Percentiles rank a stretch among this genome's conserved stretches.
Conservation (phyloP, 2,113 vertebrate species). For the Cacatua alba region DNA sequence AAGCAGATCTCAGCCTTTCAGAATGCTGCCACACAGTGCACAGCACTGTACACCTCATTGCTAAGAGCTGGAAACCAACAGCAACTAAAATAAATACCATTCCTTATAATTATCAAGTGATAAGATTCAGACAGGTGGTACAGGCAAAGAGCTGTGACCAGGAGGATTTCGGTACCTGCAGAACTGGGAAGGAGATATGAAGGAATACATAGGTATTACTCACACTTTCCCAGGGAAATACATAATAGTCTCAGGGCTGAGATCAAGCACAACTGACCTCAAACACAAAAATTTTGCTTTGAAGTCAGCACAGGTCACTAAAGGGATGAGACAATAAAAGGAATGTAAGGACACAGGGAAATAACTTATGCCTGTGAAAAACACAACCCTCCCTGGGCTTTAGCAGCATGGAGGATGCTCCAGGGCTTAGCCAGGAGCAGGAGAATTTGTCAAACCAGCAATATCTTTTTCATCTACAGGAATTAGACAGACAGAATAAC, state of each 20-base stretch:
- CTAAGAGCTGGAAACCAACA: not conserved
- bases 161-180: not conserved
- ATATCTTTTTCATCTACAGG: not conserved
- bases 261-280: not conserved
- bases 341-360: not conserved
- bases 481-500: not conserved
- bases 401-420: not conserved
- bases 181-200: not conserved
- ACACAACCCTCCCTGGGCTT: not conserved
- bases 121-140: not conserved
- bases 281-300: not conserved
- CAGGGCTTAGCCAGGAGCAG: not conserved
- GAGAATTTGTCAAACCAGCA: not conserved
- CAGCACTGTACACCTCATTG: not conserved
- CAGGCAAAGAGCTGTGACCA: not conserved
- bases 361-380: not conserved
- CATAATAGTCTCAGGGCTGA: not conserved
- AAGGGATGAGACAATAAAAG: not conserved
- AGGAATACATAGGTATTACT: not conserved
- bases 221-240: not conserved
- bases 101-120: not conserved
- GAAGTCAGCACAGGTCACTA: not conserved
- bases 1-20: not conserved
- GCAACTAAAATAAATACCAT: not conserved
- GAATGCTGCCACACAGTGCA: not conserved